A percentile compares a stretch with the other conserved stretches of the same genome.
These are phyloP conservation scores for Albula goreensis DNA, from an alignment of 2,113 vertebrate genomes.

Conservation along the genomic window DNA sequence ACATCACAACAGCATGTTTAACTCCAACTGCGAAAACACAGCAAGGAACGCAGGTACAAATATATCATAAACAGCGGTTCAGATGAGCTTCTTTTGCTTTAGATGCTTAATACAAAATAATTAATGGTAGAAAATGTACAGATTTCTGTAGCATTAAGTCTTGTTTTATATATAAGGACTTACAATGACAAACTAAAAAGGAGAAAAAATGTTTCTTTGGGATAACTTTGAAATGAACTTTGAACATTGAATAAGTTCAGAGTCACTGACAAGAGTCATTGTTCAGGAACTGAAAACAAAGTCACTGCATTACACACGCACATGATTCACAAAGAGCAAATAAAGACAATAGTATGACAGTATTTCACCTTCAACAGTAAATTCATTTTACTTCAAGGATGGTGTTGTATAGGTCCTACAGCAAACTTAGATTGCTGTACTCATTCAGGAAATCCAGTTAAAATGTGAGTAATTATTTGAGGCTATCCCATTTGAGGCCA, in stretches of 20 bases:
- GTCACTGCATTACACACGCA: neutral
- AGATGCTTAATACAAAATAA: neutral
- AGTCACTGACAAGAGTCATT: neutral
- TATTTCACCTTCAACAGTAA: neutral
- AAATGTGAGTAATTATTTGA: neutral
- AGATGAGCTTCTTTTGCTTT: neutral
- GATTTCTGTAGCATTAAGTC: neutral
- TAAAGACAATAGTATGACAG: neutral
- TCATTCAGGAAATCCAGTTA: neutral
- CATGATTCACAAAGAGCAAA: neutral
- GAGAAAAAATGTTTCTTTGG: neutral
- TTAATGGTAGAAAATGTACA: neutral
- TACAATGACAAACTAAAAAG: neutral
- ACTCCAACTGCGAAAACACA: neutral
- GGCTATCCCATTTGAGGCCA: neutral
- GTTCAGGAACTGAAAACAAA: neutral
- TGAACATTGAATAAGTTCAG: too few species aligned
- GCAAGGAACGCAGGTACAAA: neutral
- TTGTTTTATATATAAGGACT: neutral
- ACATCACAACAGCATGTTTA: neutral
- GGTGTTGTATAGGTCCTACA: neutral
- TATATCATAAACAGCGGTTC: neutral
- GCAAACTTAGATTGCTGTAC: neutral
- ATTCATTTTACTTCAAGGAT: neutral
- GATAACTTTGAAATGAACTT: neutral